Percentiles rank a stretch among this genome's conserved stretches.
Conservation (phyloP, 2,797 vertebrate genomes). For the Oreochromis grahami region DNA sequence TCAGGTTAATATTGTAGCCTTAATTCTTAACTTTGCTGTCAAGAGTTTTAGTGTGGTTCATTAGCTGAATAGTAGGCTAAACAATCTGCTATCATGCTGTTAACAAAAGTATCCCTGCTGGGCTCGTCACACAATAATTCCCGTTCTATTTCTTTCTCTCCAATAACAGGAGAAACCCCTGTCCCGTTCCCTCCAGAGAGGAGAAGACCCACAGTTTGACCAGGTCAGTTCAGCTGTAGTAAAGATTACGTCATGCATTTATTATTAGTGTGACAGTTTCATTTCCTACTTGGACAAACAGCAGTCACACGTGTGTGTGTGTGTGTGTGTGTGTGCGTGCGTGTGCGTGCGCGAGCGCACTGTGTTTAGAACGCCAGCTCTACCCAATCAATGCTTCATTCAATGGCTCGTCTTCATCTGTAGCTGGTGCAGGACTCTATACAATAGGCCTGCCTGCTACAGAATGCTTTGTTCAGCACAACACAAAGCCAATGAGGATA, state of each 20-base stretch:
- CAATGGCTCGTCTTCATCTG: slow-evolving; percentile 53
- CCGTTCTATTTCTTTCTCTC: background rate
- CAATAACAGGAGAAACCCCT: slow-evolving; percentile 88
- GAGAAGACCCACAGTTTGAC: slow-evolving; percentile 99
- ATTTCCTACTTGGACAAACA: background rate
- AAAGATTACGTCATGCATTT: background rate
- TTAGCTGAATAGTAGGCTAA: background rate
- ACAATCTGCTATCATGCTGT: background rate
- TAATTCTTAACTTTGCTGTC: background rate
- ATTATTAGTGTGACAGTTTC: background rate
- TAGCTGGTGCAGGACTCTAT: slow-evolving; percentile 63
- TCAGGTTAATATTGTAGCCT: background rate
- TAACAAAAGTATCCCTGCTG: background rate
- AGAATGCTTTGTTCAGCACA: slow-evolving; percentile 77
- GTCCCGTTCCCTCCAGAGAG: slow-evolving; percentile 97
- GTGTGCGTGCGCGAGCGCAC: background rate
- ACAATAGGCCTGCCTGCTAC: slow-evolving; percentile 63
- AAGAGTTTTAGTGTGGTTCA: background rate
- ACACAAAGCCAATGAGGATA: slow-evolving; percentile 70
- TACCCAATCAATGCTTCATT: slow-evolving; percentile 45
- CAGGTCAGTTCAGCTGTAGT: slow-evolving; percentile 79
- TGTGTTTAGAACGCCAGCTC: slow-evolving; percentile 34
- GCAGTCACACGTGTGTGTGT: background rate
- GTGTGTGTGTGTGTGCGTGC: background rate
- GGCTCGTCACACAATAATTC: background rate